phyloP scores from a whole-genome alignment of 1,140 invertebrate species.

The Anoplophora glabripennis region DNA sequence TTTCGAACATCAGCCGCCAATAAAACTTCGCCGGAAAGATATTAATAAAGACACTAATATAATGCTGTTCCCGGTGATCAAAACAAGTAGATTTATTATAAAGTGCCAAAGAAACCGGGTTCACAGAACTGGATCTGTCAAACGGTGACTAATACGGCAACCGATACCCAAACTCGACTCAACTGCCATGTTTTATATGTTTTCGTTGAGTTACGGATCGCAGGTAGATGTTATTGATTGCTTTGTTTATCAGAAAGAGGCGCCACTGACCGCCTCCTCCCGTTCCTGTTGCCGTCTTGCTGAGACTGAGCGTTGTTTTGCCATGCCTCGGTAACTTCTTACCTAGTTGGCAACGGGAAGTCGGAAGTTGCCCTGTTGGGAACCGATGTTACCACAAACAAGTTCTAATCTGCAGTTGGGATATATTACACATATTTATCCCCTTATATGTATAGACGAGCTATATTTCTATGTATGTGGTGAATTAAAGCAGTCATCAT shows the following conservation, averaged over 20 bases:
- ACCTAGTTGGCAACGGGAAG: background rate
- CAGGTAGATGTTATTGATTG: conserved; percentile 29
- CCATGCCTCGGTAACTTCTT: background rate
- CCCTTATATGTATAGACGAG: too few species aligned
- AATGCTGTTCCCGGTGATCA: too few species aligned
- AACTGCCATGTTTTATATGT: conserved; percentile 22
- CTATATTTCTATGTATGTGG: too few species aligned
- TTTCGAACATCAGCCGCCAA: too few species aligned
- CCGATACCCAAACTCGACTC: background rate
- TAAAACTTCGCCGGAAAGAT: too few species aligned
- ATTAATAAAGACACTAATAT: too few species aligned
- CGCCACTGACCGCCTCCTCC: conserved; percentile 13
- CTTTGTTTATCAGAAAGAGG: conserved; percentile 21
- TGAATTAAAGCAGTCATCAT: too few species aligned
- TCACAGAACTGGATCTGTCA: too few species aligned
- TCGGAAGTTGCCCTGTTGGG: background rate
- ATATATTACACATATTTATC: too few species aligned
- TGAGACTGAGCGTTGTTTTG: background rate
- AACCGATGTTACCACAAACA: background rate
- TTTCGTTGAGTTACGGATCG: conserved; percentile 26
- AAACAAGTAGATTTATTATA: too few species aligned
- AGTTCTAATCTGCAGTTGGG: background rate
- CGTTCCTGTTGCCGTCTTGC: background rate
- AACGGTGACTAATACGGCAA: too few species aligned
- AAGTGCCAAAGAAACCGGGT: too few species aligned